Conservation (phyloP, 2,113 vertebrate species). For the Mustela nigripes region DNA sequence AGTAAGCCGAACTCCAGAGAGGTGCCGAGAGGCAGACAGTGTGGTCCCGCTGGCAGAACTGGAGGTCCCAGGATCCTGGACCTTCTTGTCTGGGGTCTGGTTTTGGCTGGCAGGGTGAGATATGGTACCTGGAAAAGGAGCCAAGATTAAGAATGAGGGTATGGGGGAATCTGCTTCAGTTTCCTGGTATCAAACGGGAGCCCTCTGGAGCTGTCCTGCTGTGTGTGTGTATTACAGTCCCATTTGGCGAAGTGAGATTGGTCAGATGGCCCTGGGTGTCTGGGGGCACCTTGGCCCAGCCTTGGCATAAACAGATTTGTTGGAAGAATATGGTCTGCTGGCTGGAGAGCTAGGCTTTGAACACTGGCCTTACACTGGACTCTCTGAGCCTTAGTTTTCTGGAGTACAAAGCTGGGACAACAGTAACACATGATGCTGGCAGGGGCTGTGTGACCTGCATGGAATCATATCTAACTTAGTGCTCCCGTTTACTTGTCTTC, state of each 20-base stretch:
- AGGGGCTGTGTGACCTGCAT: neutral
- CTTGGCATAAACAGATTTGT: neutral
- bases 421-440: neutral
- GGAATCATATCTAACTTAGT: neutral
- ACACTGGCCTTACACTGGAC: neutral
- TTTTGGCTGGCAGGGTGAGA: conserved; percentile 59
- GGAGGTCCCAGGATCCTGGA: neutral
- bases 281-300: neutral
- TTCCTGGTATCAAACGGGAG: neutral
- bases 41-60: accelerated
- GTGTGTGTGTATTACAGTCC: neutral
- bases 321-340: neutral
- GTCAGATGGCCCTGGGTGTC: neutral
- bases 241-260: neutral
- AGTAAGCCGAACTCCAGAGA: neutral
- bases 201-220: neutral
- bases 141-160: conserved; percentile 33
- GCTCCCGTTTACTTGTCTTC: neutral
- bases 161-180: neutral
- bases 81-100: conserved; percentile 50
- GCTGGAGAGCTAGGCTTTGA: neutral
- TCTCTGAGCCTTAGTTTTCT: neutral
- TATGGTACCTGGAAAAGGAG: conserved; percentile 59
- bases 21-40: neutral
- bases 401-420: neutral